Evolutionary conservation across 2,797 vertebrate species (phyloP).

Genomic region (Coregonus ussuriensis): DNA sequence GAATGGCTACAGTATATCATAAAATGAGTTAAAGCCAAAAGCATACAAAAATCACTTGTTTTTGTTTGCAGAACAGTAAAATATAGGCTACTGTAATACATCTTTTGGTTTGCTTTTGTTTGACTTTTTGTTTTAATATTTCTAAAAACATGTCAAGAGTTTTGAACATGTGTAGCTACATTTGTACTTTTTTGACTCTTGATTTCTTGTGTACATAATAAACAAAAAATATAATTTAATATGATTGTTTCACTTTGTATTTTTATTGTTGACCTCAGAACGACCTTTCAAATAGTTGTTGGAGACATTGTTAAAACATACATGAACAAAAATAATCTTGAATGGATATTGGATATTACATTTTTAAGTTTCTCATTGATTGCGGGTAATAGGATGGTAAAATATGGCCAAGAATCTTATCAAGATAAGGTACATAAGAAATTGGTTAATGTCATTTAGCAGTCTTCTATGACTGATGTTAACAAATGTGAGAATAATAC

Average conservation of each 20-base stretch:
- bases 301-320: background rate
- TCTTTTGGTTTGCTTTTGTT: slow-evolving; percentile 30
- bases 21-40: background rate
- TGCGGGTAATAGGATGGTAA: background rate
- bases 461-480: background rate
- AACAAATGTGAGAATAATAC: background rate
- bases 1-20: background rate
- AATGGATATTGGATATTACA: background rate
- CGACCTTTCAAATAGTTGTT: background rate
- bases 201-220: slow-evolving; percentile 63
- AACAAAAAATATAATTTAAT: slow-evolving; percentile 33
- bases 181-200: slow-evolving; percentile 5
- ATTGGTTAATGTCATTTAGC: background rate
- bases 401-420: background rate
- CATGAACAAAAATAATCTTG: background rate
- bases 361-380: background rate
- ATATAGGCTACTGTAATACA: background rate
- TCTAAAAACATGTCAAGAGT: background rate
- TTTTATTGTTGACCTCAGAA: slow-evolving; percentile 10
- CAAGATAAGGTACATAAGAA: background rate
- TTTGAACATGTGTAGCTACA: slow-evolving; percentile 12
- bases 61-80: background rate
- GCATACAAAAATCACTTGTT: background rate
- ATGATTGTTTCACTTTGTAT: background rate
- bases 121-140: slow-evolving; percentile 1